phyloP scores from a whole-genome alignment of 2,888 invertebrate species.

The Tanytarsus gracilentus region DNA sequence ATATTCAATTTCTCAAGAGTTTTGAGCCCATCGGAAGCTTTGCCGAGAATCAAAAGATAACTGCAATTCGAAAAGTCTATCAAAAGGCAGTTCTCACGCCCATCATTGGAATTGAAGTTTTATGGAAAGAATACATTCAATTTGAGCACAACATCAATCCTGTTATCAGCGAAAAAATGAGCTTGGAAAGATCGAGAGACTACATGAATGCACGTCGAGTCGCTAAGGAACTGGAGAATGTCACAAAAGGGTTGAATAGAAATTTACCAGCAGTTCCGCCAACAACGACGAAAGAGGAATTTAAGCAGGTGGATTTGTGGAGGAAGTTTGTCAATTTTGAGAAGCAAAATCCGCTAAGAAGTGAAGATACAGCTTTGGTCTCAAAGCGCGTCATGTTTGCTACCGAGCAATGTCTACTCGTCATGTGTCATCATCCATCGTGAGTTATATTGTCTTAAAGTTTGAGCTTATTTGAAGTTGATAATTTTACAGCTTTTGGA shows the following conservation, averaged over 20 bases:
- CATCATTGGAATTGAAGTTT: conserved; percentile 90
- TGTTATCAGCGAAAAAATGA: conserved; percentile 89
- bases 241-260: conserved; percentile 88
- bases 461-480: neutral
- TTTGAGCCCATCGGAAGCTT: conserved; percentile 98
- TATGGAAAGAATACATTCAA: conserved; percentile 96
- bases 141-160: conserved; percentile 86
- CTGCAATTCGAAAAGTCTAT: conserved; percentile 93
- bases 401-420: conserved; percentile 93
- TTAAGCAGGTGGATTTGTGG: conserved; percentile 95
- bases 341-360: conserved; percentile 88
- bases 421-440: conserved; percentile 86
- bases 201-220: conserved; percentile 96
- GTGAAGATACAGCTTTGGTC: conserved; percentile 89
- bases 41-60: conserved; percentile 98
- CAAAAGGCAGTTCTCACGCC: conserved; percentile 94
- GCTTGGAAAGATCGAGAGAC: conserved; percentile 87
- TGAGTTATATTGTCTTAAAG: neutral
- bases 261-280: conserved; percentile 97
- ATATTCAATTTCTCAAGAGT: conserved; percentile 88
- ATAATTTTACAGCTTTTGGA: conserved; percentile 73
- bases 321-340: conserved; percentile 98
- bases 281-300: conserved; percentile 76
- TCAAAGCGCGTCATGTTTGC: conserved; percentile 96
- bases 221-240: conserved; percentile 90